Conservation (phyloP, 2,888 invertebrate genomes). For the Ormia ochracea region DNA sequence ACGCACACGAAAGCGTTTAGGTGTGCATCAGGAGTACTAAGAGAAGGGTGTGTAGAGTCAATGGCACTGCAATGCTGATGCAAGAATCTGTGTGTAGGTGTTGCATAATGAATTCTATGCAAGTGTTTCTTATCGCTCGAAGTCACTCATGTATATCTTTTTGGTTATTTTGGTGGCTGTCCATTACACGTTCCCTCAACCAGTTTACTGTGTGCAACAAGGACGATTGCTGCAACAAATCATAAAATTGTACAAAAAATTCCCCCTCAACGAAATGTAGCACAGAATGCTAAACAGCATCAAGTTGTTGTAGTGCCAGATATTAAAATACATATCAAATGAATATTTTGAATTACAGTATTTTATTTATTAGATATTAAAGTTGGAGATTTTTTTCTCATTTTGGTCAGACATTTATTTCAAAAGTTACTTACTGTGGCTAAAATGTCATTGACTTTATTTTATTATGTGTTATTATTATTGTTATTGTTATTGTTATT, state of each 20-base stretch:
- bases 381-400: neutral
- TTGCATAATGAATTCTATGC: conserved; percentile 11
- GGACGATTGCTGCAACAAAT: conserved; percentile 42
- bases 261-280: neutral
- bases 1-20: conserved; percentile 2
- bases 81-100: neutral
- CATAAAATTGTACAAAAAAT: conserved; percentile 19
- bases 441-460: conserved; percentile 30
- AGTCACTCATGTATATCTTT: conserved; percentile 59
- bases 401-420: conserved; percentile 1
- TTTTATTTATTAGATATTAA: neutral
- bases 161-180: conserved; percentile 48
- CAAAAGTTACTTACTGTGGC: neutral
- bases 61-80: neutral
- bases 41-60: neutral
- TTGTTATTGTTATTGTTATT: no score
- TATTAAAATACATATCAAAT: conserved; percentile 2
- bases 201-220: conserved; percentile 25
- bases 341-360: conserved; percentile 4
- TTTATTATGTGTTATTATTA: no score
- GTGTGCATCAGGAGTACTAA: neutral
- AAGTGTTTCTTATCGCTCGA: conserved; percentile 58
- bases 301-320: neutral
- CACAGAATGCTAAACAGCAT: neutral
- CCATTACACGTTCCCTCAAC: neutral